Evolutionary conservation across 2,888 invertebrate species (phyloP).

Genomic region (Pinctada fucata): DNA sequence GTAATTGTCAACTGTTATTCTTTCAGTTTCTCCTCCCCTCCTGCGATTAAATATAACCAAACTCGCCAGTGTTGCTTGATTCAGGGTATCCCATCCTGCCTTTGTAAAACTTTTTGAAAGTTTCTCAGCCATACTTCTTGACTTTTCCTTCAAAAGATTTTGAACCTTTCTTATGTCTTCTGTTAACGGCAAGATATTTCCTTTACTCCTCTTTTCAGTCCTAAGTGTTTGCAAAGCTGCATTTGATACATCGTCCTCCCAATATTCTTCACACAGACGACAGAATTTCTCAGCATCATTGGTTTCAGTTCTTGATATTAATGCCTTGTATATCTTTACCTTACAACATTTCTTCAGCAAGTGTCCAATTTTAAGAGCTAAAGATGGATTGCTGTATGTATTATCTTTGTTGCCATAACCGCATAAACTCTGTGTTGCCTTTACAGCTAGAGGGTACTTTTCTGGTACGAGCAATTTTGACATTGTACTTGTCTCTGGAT

Average conservation of each 20-base stretch:
- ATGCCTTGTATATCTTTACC: no score
- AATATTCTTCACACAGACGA: constrained; percentile 3
- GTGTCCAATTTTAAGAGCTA: no score
- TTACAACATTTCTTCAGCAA: no score
- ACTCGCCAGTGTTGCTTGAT: constrained; percentile 10
- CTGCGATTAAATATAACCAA: constrained; percentile 37
- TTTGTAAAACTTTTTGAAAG: constrained; percentile 15
- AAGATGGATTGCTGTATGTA: no score
- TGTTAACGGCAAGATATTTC: constrained; percentile 30
- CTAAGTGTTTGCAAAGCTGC: constrained; percentile 13
- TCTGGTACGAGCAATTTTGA: no score
- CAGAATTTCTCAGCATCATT: no score
- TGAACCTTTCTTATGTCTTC: constrained; percentile 30
- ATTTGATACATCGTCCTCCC: constrained; percentile 5
- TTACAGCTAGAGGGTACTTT: no score
- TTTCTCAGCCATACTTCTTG: neutral
- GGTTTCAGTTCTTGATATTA: no score
- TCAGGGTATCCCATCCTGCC: constrained; percentile 15
- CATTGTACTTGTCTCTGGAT: no score
- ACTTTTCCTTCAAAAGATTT: constrained; percentile 19
- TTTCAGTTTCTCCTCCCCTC: constrained; percentile 33
- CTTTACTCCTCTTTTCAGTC: constrained; percentile 35
- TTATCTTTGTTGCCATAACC: no score
- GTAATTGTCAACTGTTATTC: constrained; percentile 24
- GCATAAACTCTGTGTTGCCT: no score